Conservation (phyloP, 2,113 vertebrate genomes). For the Danio rerio region DNA sequence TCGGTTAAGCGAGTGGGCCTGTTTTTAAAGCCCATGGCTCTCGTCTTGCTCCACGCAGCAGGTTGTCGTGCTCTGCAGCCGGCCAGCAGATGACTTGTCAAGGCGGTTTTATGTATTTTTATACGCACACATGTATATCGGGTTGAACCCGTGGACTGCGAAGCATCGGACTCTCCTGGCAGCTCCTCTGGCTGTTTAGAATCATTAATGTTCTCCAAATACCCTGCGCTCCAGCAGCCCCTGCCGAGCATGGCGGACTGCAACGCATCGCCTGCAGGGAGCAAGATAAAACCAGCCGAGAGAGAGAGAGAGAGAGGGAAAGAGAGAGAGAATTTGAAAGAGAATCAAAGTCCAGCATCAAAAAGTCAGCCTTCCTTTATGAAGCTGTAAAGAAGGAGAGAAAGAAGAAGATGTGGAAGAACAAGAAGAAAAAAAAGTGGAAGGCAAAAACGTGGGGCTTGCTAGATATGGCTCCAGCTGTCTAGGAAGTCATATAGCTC, state of each 20-base stretch:
- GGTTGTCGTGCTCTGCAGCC: slow-evolving; percentile 33
- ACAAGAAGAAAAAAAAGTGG: slow-evolving; percentile 14
- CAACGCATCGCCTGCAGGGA: slow-evolving; percentile 57
- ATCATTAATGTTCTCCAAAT: slow-evolving; percentile 64
- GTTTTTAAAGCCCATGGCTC: slow-evolving; percentile 40
- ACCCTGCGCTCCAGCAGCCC: slow-evolving; percentile 52
- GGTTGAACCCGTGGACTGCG: not conserved
- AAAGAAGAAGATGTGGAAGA: slow-evolving; percentile 11
- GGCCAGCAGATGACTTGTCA: slow-evolving; percentile 43
- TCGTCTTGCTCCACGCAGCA: slow-evolving; percentile 33
- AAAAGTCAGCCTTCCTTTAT: slow-evolving; percentile 57
- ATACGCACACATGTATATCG: slow-evolving; percentile 23
- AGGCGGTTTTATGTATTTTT: slow-evolving; percentile 38
- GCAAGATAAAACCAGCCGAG: slow-evolving; percentile 54
- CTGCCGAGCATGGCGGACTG: slow-evolving; percentile 55
- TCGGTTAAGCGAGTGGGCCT: slow-evolving; percentile 14
- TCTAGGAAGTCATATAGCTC: slow-evolving; percentile 51
- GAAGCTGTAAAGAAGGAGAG: slow-evolving; percentile 47
- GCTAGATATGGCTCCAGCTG: slow-evolving; percentile 52
- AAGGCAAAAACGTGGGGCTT: slow-evolving; percentile 30
- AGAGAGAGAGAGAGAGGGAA: slow-evolving; percentile 38
- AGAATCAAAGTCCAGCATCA: slow-evolving; percentile 62
- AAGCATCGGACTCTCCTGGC: slow-evolving; percentile 32
- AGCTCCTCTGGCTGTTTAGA: slow-evolving; percentile 60
- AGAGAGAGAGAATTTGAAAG: slow-evolving; percentile 55